phyloP scores from a whole-genome alignment of 2,113 vertebrate species.

The Pao palembangensis region DNA sequence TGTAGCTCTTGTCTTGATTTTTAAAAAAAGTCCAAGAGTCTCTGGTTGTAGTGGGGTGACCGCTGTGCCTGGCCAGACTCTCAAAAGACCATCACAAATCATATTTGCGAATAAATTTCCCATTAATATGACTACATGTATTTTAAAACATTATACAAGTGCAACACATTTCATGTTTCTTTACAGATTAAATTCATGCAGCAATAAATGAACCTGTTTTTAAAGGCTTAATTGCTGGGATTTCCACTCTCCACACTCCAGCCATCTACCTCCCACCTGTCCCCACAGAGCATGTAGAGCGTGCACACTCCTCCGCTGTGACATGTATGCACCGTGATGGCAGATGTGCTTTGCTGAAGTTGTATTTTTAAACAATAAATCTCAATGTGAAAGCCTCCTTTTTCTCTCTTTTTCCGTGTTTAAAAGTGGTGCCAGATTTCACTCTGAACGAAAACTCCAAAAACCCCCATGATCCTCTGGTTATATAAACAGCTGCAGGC shows the following conservation, averaged over 20 bases:
- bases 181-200: no score
- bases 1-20: conserved; percentile 6
- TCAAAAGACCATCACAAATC: neutral
- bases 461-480: conserved; percentile 33
- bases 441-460: conserved; percentile 15
- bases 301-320: conserved; percentile 36
- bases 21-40: conserved; percentile 8
- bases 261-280: conserved; percentile 47
- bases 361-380: conserved; percentile 55
- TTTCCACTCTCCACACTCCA: conserved; percentile 11
- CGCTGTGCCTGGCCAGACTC: conserved; percentile 21
- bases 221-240: conserved; percentile 8
- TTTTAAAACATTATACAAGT: no score
- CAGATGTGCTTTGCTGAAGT: conserved; percentile 25
- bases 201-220: no score
- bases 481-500: conserved; percentile 39
- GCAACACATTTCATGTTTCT: no score
- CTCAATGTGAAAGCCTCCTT: conserved; percentile 18
- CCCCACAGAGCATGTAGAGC: conserved; percentile 42
- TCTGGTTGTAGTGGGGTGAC: neutral
- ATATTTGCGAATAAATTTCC: neutral
- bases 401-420: conserved; percentile 9
- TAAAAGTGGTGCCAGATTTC: conserved; percentile 20
- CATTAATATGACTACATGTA: neutral
- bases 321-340: conserved; percentile 33